phyloP scores from a whole-genome alignment of 2,113 vertebrate species.

The Cygnus atratus region DNA sequence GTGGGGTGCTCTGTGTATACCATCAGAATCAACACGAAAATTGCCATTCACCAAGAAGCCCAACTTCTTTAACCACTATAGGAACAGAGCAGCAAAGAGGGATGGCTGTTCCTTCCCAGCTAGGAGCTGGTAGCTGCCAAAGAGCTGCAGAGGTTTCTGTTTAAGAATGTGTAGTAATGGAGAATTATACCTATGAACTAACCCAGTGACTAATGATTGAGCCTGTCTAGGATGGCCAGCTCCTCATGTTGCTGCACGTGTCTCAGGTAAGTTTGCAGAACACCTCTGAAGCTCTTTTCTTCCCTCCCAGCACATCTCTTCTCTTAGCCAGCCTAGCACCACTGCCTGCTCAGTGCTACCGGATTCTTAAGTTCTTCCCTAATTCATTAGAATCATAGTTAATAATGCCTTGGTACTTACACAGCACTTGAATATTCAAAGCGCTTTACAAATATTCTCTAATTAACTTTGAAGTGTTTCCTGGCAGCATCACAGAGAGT shows the following conservation, averaged over 20 bases:
- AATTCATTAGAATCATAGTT: background rate
- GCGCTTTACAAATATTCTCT: constrained; percentile 21
- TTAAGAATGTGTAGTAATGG: background rate
- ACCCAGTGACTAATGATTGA: background rate
- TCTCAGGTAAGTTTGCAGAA: background rate
- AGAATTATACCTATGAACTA: background rate
- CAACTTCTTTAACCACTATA: background rate
- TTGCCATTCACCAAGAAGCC: background rate
- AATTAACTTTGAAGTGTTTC: constrained; percentile 25
- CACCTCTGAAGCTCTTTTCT: background rate
- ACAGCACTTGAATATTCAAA: constrained; percentile 20
- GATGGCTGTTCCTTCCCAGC: background rate
- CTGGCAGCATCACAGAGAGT: constrained; percentile 26
- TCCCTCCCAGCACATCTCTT: background rate
- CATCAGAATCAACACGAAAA: background rate
- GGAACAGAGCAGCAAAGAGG: background rate
- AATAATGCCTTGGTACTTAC: background rate
- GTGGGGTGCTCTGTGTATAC: background rate
- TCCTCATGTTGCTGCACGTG: background rate
- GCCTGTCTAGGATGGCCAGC: background rate
- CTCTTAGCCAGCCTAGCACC: background rate
- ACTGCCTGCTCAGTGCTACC: background rate
- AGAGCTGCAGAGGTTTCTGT: background rate
- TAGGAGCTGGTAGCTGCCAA: background rate
- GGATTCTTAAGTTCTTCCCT: background rate